A percentile compares a stretch with the other conserved stretches of the same genome.
phyloP scores from a whole-genome alignment of 1,140 invertebrate genomes.

The Heliconius nattereri region DNA sequence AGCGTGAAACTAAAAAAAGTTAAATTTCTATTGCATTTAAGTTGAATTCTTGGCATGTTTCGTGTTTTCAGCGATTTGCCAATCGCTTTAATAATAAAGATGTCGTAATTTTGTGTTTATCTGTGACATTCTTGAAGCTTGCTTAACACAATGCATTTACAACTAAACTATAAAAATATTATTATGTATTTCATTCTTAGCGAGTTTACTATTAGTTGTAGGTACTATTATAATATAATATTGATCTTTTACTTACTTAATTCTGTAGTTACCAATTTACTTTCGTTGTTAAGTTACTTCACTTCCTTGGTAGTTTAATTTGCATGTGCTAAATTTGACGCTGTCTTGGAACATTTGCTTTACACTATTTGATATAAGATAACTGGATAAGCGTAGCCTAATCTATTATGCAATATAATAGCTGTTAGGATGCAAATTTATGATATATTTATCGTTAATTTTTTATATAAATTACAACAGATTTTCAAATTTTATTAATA shows the following conservation, averaged over 20 bases:
- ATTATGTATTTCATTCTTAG: not conserved
- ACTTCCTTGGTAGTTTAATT: conserved; percentile 17
- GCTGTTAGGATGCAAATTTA: not conserved
- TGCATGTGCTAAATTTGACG: conserved; percentile 12
- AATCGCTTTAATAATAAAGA: conserved; percentile 26
- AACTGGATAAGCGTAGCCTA: not conserved
- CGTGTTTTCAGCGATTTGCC: conserved; percentile 30
- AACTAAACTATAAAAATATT: conserved; percentile 7
- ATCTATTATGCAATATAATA: not conserved
- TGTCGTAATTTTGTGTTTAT: conserved; percentile 7
- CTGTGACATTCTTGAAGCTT: conserved; percentile 2
- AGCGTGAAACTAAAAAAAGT: too few relatives aligned
- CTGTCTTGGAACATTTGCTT: conserved; percentile 19
- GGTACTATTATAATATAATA: too few relatives aligned
- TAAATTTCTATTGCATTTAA: not conserved
- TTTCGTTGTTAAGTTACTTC: conserved; percentile 19
- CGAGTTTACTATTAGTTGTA: not conserved
- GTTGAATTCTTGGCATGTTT: conserved; percentile 38
- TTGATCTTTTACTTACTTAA: not conserved
- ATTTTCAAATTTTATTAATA: too few relatives aligned
- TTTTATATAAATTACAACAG: too few relatives aligned
- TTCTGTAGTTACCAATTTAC: conserved; percentile 24
- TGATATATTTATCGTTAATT: too few relatives aligned
- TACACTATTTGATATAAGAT: not conserved
- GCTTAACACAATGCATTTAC: not conserved